A percentile compares a stretch with the other conserved stretches of the same genome.
These are phyloP conservation scores for Cephus pulcher DNA, from an alignment of 2,888 invertebrate species.

Conservation along the genomic window DNA sequence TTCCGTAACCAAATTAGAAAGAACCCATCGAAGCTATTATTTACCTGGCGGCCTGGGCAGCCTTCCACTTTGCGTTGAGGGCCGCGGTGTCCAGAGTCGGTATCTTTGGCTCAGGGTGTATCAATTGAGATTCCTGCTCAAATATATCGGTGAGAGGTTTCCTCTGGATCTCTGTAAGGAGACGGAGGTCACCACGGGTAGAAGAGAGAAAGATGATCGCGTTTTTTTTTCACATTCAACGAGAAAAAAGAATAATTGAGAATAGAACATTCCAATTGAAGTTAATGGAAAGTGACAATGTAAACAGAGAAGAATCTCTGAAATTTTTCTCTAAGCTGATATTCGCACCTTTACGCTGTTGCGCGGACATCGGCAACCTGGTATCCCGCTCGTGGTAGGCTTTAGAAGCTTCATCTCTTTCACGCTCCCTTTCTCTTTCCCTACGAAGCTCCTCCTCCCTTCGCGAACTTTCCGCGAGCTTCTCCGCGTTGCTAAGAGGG, in stretches of 20 bases:
- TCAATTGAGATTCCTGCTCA: constrained; percentile 59
- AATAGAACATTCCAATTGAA: constrained; percentile 15
- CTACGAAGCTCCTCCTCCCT: constrained; percentile 59
- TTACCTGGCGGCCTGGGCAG: constrained; percentile 59
- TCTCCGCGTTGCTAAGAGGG: constrained; percentile 64
- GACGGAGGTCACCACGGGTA: background rate
- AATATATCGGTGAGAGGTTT: constrained; percentile 61
- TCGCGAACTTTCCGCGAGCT: constrained; percentile 57
- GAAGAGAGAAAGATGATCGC: no score
- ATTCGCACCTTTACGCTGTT: constrained; percentile 58
- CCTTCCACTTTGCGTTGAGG: constrained; percentile 62
- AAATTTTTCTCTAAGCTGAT: no score
- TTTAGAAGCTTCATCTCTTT: constrained; percentile 59
- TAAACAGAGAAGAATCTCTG: no score
- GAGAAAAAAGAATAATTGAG: background rate
- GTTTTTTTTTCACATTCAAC: no score
- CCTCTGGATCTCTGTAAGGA: constrained; percentile 55
- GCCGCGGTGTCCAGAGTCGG: constrained; percentile 58
- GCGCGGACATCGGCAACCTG: constrained; percentile 52
- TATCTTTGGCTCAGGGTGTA: constrained; percentile 60
- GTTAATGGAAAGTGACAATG: no score
- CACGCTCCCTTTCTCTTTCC: constrained; percentile 52
- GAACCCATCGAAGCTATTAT: background rate
- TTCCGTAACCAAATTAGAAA: no score
- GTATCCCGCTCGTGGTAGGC: constrained; percentile 61